Conservation (phyloP, 1,140 invertebrate species). For the Trachelipus rathkii region DNA sequence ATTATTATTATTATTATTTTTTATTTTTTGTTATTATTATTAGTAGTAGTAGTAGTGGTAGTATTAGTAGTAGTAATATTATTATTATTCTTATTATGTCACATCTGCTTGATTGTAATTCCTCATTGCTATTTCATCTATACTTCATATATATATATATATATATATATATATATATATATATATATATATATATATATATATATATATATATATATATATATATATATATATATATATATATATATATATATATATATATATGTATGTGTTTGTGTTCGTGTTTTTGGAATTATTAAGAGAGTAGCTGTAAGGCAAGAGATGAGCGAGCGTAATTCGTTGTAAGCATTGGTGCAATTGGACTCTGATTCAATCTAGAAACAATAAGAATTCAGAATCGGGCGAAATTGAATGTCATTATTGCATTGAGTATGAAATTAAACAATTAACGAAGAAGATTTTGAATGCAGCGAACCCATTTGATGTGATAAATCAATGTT, state of each 20-base stretch:
- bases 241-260: not conserved
- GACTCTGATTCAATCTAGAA: not conserved
- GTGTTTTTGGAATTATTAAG: not conserved
- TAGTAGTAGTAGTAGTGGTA: too few relatives aligned
- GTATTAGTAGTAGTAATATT: too few relatives aligned
- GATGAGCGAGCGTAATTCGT: not conserved
- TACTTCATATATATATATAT: not conserved
- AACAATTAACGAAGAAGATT: not conserved
- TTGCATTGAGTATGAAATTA: not conserved
- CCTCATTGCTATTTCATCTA: too few relatives aligned
- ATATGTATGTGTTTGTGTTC: not conserved
- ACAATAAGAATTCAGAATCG: not conserved
- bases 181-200: slow-evolving; percentile 10
- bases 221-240: not conserved
- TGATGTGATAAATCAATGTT: not conserved
- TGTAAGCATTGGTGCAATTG: not conserved
- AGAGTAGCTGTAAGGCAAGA: not conserved
- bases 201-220: slow-evolving; percentile 6
- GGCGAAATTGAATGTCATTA: not conserved
- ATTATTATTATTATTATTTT: too few relatives aligned
- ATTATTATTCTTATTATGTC: too few relatives aligned
- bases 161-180: slow-evolving; percentile 8
- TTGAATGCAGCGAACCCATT: not conserved
- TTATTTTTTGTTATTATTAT: too few relatives aligned
- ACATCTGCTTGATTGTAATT: too few relatives aligned